Evolutionary conservation across 2,113 vertebrate species (phyloP).

Genomic region (Myrmophylax atrothorax): DNA sequence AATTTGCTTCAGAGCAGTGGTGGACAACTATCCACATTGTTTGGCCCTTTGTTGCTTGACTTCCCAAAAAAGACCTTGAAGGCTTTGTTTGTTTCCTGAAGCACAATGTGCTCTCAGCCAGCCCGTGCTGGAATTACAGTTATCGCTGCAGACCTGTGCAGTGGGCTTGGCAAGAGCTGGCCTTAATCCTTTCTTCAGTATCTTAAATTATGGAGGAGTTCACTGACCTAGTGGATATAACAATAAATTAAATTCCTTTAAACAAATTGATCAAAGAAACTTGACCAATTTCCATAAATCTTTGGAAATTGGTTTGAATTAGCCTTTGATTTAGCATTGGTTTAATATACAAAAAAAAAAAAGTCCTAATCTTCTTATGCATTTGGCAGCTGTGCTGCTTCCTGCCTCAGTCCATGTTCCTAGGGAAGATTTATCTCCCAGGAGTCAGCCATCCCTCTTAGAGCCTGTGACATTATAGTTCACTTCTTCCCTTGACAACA

Average conservation of each 20-base stretch:
- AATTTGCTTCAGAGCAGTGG: conserved; percentile 26
- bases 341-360: conserved; percentile 67
- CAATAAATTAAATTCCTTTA: conserved; percentile 70
- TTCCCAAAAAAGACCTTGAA: conserved; percentile 62
- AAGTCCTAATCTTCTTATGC: conserved; percentile 34
- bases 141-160: not conserved
- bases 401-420: conserved; percentile 50
- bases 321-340: conserved; percentile 72
- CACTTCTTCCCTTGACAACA: conserved; percentile 20
- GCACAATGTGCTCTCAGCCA: not conserved
- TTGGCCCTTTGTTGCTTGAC: conserved; percentile 46
- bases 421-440: conserved; percentile 68
- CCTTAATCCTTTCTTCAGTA: conserved; percentile 51
- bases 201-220: conserved; percentile 69
- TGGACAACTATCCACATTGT: conserved; percentile 26
- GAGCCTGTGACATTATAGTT: conserved; percentile 51
- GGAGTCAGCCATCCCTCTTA: conserved; percentile 60
- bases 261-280: conserved; percentile 69
- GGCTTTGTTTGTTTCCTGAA: conserved; percentile 43
- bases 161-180: conserved; percentile 14
- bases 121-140: conserved; percentile 7
- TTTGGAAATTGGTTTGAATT: conserved; percentile 68
- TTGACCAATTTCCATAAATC: conserved; percentile 74
- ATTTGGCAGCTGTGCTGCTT: conserved; percentile 70
- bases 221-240: conserved; percentile 61